A percentile compares a stretch with the other conserved stretches of the same genome.
Conservation (phyloP, 2,113 vertebrate genomes). For the Laterallus jamaicensis region DNA sequence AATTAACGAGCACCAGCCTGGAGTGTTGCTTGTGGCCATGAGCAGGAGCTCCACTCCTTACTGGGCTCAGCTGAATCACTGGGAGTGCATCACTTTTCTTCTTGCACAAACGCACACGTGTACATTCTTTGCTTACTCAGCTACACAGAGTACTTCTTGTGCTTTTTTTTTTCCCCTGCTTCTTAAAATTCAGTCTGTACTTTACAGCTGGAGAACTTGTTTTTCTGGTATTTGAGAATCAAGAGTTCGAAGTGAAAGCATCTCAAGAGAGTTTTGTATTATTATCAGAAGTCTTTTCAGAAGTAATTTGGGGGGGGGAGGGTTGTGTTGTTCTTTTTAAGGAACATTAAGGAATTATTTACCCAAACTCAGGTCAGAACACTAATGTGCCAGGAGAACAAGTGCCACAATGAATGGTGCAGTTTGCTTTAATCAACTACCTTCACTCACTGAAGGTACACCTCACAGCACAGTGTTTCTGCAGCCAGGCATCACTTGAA, state of each 20-base stretch:
- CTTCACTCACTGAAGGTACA: background rate
- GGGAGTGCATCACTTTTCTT: background rate
- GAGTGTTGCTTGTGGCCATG: background rate
- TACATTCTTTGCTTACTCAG: constrained; percentile 13
- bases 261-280: background rate
- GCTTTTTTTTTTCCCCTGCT: background rate
- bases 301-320: background rate
- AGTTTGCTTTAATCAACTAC: background rate
- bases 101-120: background rate
- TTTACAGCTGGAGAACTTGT: background rate
- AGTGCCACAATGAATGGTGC: background rate
- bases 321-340: background rate
- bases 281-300: background rate
- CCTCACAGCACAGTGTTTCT: background rate
- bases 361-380: background rate
- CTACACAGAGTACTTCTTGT: constrained; percentile 28
- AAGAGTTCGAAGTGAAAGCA: background rate
- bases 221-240: constrained; percentile 22
- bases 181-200: constrained; percentile 1
- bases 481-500: background rate
- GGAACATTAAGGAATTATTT: background rate
- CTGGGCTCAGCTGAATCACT: background rate
- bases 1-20: background rate
- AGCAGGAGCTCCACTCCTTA: background rate
- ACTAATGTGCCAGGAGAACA: background rate